phyloP scores from a whole-genome alignment of 2,888 invertebrate genomes.

The Dugesia japonica region DNA sequence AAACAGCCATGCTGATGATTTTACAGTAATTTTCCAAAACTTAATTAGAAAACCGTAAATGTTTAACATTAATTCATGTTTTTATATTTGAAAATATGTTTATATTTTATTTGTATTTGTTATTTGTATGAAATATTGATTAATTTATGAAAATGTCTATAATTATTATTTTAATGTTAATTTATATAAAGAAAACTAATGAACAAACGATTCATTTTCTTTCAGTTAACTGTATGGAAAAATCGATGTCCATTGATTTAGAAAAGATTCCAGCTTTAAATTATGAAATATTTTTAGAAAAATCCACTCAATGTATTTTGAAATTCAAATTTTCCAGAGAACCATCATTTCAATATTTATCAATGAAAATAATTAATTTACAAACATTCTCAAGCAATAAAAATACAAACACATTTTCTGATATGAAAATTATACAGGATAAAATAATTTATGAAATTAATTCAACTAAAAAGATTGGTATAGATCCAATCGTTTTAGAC shows the following conservation, averaged over 20 bases:
- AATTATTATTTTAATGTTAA: too few species aligned
- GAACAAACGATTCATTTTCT: too few species aligned
- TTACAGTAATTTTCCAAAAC: too few species aligned
- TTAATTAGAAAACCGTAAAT: too few species aligned
- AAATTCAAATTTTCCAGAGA: neutral
- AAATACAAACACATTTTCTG: neutral
- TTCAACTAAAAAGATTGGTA: neutral
- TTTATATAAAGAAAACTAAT: too few species aligned
- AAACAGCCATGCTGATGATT: too few species aligned
- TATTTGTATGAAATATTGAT: too few species aligned
- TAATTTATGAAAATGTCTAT: too few species aligned
- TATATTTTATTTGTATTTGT: too few species aligned
- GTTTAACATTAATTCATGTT: too few species aligned
- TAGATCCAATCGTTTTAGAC: neutral
- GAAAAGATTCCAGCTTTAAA: neutral
- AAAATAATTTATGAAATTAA: neutral
- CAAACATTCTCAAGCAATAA: neutral
- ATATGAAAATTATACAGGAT: neutral
- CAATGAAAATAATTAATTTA: neutral
- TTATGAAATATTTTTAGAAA: constrained; percentile 11
- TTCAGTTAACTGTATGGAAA: too few species aligned
- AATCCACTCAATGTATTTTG: neutral
- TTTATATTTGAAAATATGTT: too few species aligned
- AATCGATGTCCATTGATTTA: neutral
- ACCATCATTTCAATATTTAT: neutral